These are phyloP conservation scores for Dichetophora obliterata DNA, from an alignment of 2,888 invertebrate genomes.

Conservation along the genomic window DNA sequence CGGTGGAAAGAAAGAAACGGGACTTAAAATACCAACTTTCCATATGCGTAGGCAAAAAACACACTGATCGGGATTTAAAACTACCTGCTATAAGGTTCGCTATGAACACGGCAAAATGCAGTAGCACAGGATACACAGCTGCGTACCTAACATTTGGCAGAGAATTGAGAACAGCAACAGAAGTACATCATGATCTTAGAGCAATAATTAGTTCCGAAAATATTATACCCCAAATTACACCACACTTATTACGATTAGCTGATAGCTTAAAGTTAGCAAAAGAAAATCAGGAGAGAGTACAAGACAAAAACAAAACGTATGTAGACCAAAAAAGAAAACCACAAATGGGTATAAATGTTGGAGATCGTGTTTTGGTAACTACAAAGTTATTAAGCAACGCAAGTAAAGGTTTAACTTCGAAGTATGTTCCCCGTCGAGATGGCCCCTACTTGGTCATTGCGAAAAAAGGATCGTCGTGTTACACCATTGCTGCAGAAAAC, in stretches of 20 bases:
- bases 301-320: too few relatives aligned
- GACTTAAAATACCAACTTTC: slow-evolving; percentile 12
- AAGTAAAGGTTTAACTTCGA: too few relatives aligned
- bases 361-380: too few relatives aligned
- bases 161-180: slow-evolving; percentile 37
- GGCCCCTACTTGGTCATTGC: too few relatives aligned
- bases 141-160: slow-evolving; percentile 38
- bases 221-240: slow-evolving; percentile 36
- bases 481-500: too few relatives aligned
- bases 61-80: slow-evolving; percentile 33
- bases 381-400: too few relatives aligned
- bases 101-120: slow-evolving; percentile 38
- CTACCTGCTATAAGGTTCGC: slow-evolving; percentile 30
- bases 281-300: too few relatives aligned
- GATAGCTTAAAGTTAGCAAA: neutral
- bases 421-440: too few relatives aligned
- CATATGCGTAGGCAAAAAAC: slow-evolving; percentile 29
- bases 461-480: too few relatives aligned
- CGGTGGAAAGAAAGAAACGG: slow-evolving; percentile 22
- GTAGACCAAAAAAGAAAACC: too few relatives aligned
- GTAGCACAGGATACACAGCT: too few relatives aligned
- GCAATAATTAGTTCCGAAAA: slow-evolving; percentile 32
- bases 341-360: too few relatives aligned
- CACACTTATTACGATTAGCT: slow-evolving; percentile 23
- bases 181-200: slow-evolving; percentile 37